Percentiles rank a stretch among this genome's conserved stretches.
phyloP scores from a whole-genome alignment of 2,797 vertebrate species.

The Vipera ursinii region DNA sequence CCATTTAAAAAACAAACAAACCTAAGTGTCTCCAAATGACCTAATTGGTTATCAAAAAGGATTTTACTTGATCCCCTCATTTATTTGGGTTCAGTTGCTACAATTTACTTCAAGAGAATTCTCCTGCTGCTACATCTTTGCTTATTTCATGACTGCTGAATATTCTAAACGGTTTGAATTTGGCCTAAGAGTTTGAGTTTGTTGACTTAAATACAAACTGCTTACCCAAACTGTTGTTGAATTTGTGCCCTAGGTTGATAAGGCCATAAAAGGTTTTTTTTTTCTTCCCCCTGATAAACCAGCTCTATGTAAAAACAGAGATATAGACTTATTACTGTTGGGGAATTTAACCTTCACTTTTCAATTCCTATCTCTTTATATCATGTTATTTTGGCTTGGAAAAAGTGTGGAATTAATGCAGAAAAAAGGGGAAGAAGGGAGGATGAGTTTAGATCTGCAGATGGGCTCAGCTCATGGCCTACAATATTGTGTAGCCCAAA shows the following conservation, averaged over 20 bases:
- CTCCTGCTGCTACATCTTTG: background rate
- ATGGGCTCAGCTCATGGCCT: background rate
- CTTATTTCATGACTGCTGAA: conserved; percentile 1
- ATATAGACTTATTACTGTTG: conserved; percentile 1
- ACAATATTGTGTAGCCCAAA: background rate
- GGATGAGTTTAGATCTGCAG: background rate
- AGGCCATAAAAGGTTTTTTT: conserved; percentile 4
- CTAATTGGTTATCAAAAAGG: background rate
- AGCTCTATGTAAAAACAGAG: conserved; percentile 21
- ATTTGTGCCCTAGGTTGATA: conserved; percentile 1
- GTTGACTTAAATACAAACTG: conserved; percentile 25
- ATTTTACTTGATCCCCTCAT: background rate
- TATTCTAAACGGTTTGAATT: conserved; percentile 19
- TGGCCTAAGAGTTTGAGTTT: background rate
- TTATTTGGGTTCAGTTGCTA: background rate
- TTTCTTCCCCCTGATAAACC: background rate
- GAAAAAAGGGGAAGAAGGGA: background rate
- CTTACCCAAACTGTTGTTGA: conserved; percentile 5
- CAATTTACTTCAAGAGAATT: background rate
- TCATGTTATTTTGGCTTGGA: conserved; percentile 17
- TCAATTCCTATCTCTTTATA: conserved; percentile 23
- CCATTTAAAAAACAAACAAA: background rate
- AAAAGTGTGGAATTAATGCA: background rate
- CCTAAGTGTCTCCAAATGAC: background rate
- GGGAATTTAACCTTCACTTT: conserved; percentile 25